Conservation (phyloP, 2,888 invertebrate genomes). For the Thecophora atra region DNA sequence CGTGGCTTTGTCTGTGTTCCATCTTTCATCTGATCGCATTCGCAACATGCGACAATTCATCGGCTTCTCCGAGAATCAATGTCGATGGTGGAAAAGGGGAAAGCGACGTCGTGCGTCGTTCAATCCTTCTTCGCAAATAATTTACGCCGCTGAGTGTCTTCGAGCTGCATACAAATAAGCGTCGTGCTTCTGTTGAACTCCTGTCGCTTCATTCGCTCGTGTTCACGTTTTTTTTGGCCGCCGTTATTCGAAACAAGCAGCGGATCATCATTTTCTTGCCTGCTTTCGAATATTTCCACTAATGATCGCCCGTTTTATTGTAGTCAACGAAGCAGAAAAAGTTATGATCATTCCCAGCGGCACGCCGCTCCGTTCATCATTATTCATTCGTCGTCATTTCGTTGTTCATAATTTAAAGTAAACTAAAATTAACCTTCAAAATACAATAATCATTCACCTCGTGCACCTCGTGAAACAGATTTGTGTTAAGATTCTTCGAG, state of each 20-base stretch:
- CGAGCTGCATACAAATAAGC: neutral
- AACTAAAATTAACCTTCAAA: neutral
- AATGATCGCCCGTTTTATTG: no score
- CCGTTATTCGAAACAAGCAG: neutral
- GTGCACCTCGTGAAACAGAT: no score
- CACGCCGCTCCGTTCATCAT: neutral
- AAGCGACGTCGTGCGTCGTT: neutral
- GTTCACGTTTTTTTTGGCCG: slow-evolving; percentile 8
- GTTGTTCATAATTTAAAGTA: no score
- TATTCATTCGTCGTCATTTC: no score
- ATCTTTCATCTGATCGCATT: no score
- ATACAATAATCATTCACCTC: neutral
- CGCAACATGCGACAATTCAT: no score
- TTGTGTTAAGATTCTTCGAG: no score
- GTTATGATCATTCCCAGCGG: neutral
- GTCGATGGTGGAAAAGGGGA: no score
- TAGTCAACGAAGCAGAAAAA: neutral
- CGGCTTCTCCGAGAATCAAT: no score
- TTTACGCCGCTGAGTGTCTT: slow-evolving; percentile 14
- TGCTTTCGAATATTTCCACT: no score
- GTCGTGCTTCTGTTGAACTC: slow-evolving; percentile 4
- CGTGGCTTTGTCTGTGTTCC: no score
- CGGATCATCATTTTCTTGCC: neutral
- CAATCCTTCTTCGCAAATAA: slow-evolving; percentile 24
- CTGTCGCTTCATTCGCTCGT: neutral